Percentiles rank a stretch among this genome's conserved stretches.
phyloP scores from a whole-genome alignment of 2,888 invertebrate genomes.

The Seladonia tumulorum region DNA sequence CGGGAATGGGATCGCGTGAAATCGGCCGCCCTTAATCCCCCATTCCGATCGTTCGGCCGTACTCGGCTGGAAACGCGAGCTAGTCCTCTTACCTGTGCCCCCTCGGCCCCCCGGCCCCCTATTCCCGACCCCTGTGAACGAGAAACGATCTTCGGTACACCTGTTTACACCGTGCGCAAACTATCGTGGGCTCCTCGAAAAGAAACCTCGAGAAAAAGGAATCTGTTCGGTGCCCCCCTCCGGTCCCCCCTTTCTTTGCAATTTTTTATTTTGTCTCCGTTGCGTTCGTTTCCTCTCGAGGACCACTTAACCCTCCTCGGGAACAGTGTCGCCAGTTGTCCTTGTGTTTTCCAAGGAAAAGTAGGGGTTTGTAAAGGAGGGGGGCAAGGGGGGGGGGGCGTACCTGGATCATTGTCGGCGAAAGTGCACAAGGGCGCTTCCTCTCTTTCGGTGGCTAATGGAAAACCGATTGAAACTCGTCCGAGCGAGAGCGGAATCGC shows the following conservation, averaged over 20 bases:
- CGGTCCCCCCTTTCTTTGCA: background rate
- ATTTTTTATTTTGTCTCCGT: constrained; percentile 2
- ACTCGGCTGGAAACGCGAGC: constrained; percentile 52
- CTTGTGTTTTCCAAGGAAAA: background rate
- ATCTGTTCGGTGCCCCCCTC: background rate
- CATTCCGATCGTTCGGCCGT: constrained; percentile 17
- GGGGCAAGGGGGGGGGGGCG: background rate
- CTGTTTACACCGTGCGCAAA: constrained; percentile 45
- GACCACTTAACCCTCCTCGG: constrained; percentile 77
- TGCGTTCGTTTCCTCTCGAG: constrained; percentile 43
- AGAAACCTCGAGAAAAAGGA: background rate
- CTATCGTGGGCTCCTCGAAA: background rate
- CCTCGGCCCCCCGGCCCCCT: background rate
- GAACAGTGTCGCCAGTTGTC: constrained; percentile 52
- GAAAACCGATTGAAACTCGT: constrained; percentile 75
- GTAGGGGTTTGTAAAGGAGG: background rate
- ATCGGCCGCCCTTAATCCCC: constrained; percentile 73
- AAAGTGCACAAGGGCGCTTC: constrained; percentile 46
- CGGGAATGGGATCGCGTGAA: constrained; percentile 69
- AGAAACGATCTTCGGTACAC: constrained; percentile 50
- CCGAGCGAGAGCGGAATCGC: constrained; percentile 59
- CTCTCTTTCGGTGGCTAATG: constrained; percentile 66
- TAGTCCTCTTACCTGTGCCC: constrained; percentile 37
- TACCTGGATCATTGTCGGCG: constrained; percentile 67
- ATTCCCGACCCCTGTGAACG: constrained; percentile 30